These are phyloP conservation scores for Spatulosminthurus flaviceps DNA, from an alignment of 2,888 invertebrate genomes.

Conservation along the genomic window DNA sequence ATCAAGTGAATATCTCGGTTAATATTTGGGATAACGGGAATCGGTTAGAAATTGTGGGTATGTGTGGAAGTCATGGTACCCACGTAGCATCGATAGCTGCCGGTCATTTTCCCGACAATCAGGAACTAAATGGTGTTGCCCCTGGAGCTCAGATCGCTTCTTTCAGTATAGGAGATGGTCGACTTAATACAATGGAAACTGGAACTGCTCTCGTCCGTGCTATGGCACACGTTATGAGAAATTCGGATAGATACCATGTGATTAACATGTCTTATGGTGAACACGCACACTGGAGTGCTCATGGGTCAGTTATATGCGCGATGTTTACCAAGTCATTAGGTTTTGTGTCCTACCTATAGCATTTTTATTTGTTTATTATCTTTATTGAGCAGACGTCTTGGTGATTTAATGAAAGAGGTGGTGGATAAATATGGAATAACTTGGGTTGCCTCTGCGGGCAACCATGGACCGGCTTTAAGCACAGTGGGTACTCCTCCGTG, in stretches of 20 bases:
- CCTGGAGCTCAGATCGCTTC: conserved; percentile 96
- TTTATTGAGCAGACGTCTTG: conserved; percentile 75
- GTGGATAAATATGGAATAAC: conserved; percentile 91
- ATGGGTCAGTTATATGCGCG: conserved; percentile 73
- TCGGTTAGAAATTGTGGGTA: conserved; percentile 89
- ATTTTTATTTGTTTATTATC: neutral
- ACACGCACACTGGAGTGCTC: conserved; percentile 88
- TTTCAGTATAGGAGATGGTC: conserved; percentile 76
- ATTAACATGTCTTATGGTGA: conserved; percentile 98
- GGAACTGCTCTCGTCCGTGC: conserved; percentile 92
- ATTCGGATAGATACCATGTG: conserved; percentile 74
- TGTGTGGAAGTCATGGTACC: conserved; percentile 95
- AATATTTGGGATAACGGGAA: conserved; percentile 93
- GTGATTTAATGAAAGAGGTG: conserved; percentile 84
- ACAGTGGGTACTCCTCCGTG: conserved; percentile 73
- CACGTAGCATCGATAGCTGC: conserved; percentile 94
- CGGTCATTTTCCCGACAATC: conserved; percentile 84
- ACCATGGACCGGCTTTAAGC: conserved; percentile 91
- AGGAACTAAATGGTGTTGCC: conserved; percentile 92
- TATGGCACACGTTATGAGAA: conserved; percentile 83
- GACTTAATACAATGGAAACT: conserved; percentile 87
- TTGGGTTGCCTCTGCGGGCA: conserved; percentile 95
- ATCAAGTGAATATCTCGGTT: conserved; percentile 86
- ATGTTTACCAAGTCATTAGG: neutral
- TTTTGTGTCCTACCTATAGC: neutral